Evolutionary conservation across 2,888 invertebrate genomes (phyloP).

Genomic region (Tromatobia lineatoria): DNA sequence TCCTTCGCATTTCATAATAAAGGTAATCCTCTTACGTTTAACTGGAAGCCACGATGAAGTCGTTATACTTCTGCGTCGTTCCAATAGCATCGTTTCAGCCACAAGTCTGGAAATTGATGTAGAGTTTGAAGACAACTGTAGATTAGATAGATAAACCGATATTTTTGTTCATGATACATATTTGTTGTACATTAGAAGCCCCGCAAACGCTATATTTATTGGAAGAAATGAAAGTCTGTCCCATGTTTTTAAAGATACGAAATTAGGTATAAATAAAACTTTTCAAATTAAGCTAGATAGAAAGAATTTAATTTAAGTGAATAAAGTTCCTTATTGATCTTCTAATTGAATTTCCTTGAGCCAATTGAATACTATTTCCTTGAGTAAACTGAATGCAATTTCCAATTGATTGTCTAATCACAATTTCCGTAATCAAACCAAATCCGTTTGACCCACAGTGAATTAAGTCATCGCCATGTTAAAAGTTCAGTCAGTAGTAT

Average conservation of each 20-base stretch:
- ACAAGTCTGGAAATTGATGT: background rate
- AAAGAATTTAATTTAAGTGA: no score
- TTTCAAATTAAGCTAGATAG: no score
- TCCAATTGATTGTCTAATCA: no score
- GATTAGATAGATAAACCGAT: background rate
- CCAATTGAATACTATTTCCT: no score
- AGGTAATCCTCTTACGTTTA: slow-evolving; percentile 41
- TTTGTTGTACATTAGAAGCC: background rate
- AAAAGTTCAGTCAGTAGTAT: no score
- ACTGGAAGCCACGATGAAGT: slow-evolving; percentile 9
- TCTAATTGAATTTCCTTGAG: no score
- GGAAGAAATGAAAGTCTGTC: no score
- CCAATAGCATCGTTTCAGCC: background rate
- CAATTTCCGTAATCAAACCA: background rate
- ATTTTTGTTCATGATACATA: background rate
- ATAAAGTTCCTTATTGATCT: no score
- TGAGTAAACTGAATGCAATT: no score
- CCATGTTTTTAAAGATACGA: no score
- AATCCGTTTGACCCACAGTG: background rate
- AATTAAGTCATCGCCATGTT: background rate
- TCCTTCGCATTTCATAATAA: slow-evolving; percentile 7
- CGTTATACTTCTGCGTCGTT: background rate
- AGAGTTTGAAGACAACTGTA: background rate
- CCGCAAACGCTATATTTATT: no score
- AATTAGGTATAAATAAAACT: no score